Base-by-base conservation (phyloP, 2,888 invertebrate species). In the Nemurella pictetii region DNA sequence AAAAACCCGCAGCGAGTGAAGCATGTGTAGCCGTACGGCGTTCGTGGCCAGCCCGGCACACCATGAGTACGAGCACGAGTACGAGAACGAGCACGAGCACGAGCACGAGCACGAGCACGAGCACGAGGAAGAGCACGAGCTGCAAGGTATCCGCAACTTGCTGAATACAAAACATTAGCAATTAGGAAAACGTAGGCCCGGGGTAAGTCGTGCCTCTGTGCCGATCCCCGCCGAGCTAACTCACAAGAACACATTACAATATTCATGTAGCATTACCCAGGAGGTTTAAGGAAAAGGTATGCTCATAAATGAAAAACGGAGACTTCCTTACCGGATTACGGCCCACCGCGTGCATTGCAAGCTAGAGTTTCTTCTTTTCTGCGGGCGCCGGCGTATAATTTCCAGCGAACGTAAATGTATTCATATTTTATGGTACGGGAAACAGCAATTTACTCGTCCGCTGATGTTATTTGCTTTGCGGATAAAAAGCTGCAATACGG, bases 391-490 rank as follows among this genome's bases (percentile, higher is more conserved):
- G 75, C 26, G 28, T 28, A 27, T 75, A 75, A 75, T 75, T 75
- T 75, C 27, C 75, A 26, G 75, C 0, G 75, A 7, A 55, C 55
- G 55, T 55, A 7, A 27, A 75, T 25, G 28, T 75, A 75, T 75
- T 75, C 75, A 75, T 75, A 27, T 75, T 75, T 75, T 75, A 75
- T 75, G 75, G 75, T 26, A 75, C 28, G 75, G 55, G 75, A 75
- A 75, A 75, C 26, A 75, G 75, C 75, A 75, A 75, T 75, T 75
- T 75, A 75, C 75, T 25, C 75, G 9, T 26, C n/a, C 75, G 75
- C 2, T 20, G 55, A 55, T 55, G 55, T 12, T 12, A 55, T 55
- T 55, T 55, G 55, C 55, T 55, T 55, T 55, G 55, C 55, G 55
- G 55, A 55, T 55, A 55, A 55, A 55, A 55, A 55, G 2, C 55